Percentiles rank a stretch among this genome's conserved stretches.
phyloP scores from a whole-genome alignment of 2,888 invertebrate genomes.

The Drosophila mayaguana region DNA sequence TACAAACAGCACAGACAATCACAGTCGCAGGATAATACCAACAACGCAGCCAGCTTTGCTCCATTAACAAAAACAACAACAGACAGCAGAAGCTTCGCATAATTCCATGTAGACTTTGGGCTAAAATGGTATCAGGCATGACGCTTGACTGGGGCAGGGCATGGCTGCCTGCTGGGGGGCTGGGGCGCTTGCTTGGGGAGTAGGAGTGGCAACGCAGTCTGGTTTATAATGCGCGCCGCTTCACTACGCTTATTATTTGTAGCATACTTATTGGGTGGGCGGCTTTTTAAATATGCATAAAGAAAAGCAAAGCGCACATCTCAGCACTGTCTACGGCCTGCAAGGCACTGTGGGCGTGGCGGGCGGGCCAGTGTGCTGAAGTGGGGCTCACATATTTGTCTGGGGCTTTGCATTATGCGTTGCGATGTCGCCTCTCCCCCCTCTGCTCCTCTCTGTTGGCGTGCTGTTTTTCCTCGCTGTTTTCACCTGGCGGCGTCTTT shows the following conservation, averaged over 20 bases:
- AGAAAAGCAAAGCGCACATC: slow-evolving; percentile 63
- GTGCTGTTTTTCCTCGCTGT: slow-evolving; percentile 28
- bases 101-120: slow-evolving; percentile 76
- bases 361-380: not conserved
- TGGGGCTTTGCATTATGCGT: slow-evolving; percentile 65
- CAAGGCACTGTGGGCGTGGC: not conserved
- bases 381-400: slow-evolving; percentile 59
- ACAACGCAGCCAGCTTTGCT: slow-evolving; percentile 60
- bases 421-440: slow-evolving; percentile 26
- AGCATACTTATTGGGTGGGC: slow-evolving; percentile 74
- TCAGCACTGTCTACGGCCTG: slow-evolving; percentile 27
- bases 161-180: not conserved
- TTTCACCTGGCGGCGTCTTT: slow-evolving; percentile 54
- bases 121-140: slow-evolving; percentile 42
- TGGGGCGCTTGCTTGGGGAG: not conserved
- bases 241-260: slow-evolving; percentile 80
- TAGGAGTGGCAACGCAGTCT: slow-evolving; percentile 19
- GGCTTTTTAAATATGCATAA: slow-evolving; percentile 70
- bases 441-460: slow-evolving; percentile 39
- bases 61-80: slow-evolving; percentile 75
- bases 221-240: slow-evolving; percentile 74
- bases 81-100: slow-evolving; percentile 67
- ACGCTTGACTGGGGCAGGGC: slow-evolving; percentile 11
- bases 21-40: slow-evolving; percentile 76
- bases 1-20: slow-evolving; percentile 73